Percentiles rank a stretch among this genome's conserved stretches.
These are phyloP conservation scores for Rhodinocichla rosea DNA, from an alignment of 2,113 vertebrate genomes.

Conservation along the genomic window DNA sequence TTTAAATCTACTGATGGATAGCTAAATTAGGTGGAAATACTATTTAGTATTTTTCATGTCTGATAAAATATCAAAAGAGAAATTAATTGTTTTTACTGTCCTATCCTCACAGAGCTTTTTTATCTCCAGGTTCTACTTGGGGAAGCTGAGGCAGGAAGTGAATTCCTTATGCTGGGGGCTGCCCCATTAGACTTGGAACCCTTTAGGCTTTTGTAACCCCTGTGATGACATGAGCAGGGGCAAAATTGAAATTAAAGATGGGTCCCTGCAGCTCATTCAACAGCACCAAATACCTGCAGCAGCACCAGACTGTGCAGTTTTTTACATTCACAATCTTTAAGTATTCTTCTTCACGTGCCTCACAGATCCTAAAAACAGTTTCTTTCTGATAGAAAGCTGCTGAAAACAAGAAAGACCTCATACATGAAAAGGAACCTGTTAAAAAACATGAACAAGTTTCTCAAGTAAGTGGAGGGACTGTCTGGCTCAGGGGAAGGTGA, in stretches of 20 bases:
- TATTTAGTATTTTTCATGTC: not conserved
- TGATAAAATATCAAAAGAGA: not conserved
- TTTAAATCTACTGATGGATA: not conserved
- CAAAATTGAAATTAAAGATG: not conserved
- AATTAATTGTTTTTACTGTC: not conserved
- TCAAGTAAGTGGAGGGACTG: not conserved
- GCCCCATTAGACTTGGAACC: not conserved
- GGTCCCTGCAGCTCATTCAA: not conserved
- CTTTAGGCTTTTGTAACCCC: not conserved
- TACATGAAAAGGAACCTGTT: conserved; percentile 35
- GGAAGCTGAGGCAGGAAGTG: not conserved
- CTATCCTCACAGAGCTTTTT: not conserved
- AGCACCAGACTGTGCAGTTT: not conserved
- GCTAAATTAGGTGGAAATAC: not conserved
- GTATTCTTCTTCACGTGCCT: not conserved
- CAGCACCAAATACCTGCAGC: not conserved
- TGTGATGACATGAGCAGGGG: not conserved
- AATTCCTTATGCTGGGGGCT: not conserved
- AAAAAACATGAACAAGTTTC: conserved; percentile 50
- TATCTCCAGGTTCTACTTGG: not conserved
- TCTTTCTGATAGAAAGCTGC: not conserved
- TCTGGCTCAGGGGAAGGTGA: conserved; percentile 27
- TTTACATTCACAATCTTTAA: not conserved
- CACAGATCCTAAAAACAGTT: not conserved
- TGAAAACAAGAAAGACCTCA: conserved; percentile 28